phyloP scores from a whole-genome alignment of 2,797 vertebrate species.

The Gadopsis marmoratus region DNA sequence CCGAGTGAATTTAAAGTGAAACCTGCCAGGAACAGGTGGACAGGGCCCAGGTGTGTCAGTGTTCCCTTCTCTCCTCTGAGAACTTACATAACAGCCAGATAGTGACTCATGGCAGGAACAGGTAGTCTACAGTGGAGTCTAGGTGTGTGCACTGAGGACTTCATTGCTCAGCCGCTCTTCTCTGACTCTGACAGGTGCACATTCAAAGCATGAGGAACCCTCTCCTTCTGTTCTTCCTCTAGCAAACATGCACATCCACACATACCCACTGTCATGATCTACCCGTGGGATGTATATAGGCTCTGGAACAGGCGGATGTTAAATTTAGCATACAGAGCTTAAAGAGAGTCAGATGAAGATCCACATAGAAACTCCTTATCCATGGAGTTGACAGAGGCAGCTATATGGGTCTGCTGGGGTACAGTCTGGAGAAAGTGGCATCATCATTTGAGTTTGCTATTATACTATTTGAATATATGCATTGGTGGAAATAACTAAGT shows the following conservation, averaged over 20 bases:
- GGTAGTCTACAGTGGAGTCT: constrained; percentile 55
- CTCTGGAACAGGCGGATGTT: constrained; percentile 49
- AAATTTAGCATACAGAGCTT: constrained; percentile 53
- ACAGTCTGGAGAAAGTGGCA: neutral
- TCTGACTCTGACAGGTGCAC: constrained; percentile 37
- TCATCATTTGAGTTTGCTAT: too few species aligned
- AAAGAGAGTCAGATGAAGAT: constrained; percentile 29
- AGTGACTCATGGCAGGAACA: constrained; percentile 66
- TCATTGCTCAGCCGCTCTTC: constrained; percentile 13
- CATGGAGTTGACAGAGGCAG: constrained; percentile 16
- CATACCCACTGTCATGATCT: constrained; percentile 32
- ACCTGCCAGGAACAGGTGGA: constrained; percentile 25
- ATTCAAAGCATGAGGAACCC: constrained; percentile 45
- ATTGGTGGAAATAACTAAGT: too few species aligned
- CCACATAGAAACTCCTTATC: constrained; percentile 24
- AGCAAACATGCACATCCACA: constrained; percentile 25
- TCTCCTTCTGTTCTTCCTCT: constrained; percentile 36
- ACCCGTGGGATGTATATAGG: constrained; percentile 49
- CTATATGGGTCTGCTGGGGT: constrained; percentile 2
- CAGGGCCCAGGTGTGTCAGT: constrained; percentile 57
- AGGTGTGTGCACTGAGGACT: constrained; percentile 21
- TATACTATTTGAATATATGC: too few species aligned
- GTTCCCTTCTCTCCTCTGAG: constrained; percentile 20
- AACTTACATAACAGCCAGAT: constrained; percentile 54
- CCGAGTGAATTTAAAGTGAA: constrained; percentile 16